Evolutionary conservation across 2,797 vertebrate genomes (phyloP).

Genomic region (Geotria australis): DNA sequence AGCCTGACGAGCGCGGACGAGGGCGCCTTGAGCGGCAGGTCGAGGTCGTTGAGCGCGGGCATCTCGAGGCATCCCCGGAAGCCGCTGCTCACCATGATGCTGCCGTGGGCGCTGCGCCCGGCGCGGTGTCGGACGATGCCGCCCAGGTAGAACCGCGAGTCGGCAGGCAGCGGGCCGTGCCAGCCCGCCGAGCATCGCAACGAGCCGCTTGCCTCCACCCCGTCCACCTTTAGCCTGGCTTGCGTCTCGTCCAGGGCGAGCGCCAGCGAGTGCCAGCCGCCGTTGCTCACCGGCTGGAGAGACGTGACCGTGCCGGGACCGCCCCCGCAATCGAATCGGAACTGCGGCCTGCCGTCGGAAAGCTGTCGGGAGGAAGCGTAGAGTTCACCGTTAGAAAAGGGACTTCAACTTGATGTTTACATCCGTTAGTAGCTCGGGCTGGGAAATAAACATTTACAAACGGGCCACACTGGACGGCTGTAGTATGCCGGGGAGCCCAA

Average conservation of each 20-base stretch:
- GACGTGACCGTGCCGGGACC: conserved; percentile 58
- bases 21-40: conserved; percentile 41
- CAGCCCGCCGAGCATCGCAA: conserved; percentile 16
- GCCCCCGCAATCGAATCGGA: conserved; percentile 91
- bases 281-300: conserved; percentile 69
- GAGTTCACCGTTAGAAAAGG: background rate
- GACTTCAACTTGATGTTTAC: no score
- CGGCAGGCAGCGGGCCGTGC: conserved; percentile 48
- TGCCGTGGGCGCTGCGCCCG: conserved; percentile 26
- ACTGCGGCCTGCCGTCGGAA: conserved; percentile 63
- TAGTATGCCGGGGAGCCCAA: no score
- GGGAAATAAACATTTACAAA: no score
- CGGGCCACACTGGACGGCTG: no score
- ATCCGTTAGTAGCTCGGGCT: no score
- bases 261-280: conserved; percentile 64
- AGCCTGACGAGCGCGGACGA: background rate
- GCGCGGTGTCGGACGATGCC: conserved; percentile 31
- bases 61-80: conserved; percentile 72
- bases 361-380: conserved; percentile 18
- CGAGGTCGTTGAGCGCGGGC: conserved; percentile 47
- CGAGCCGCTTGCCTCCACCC: conserved; percentile 61
- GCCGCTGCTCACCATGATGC: conserved; percentile 21
- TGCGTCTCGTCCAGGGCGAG: conserved; percentile 89
- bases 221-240: conserved; percentile 55
- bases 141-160: conserved; percentile 57